A percentile compares a stretch with the other conserved stretches of the same genome.
phyloP scores from a whole-genome alignment of 2,888 invertebrate genomes.

The Antheraea assamensis region DNA sequence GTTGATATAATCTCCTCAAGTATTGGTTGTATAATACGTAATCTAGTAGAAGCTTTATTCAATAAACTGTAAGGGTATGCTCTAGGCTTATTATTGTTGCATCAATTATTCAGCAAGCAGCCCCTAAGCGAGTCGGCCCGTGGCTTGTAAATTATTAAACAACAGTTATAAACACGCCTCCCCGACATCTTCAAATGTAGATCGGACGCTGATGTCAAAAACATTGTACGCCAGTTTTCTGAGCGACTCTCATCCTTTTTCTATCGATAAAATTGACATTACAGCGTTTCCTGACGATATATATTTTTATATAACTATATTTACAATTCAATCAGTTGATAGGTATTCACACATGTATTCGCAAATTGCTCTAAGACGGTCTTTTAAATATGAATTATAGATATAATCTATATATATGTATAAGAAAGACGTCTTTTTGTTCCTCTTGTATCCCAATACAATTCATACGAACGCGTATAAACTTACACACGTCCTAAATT shows the following conservation, averaged over 20 bases:
- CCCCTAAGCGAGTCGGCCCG: slow-evolving; percentile 64
- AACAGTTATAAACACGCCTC: slow-evolving; percentile 73
- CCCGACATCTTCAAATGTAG: slow-evolving; percentile 60
- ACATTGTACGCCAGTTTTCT: slow-evolving; percentile 46
- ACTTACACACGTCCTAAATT: too few species aligned
- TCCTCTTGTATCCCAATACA: too few species aligned
- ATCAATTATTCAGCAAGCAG: slow-evolving; percentile 74
- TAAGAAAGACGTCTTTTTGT: too few species aligned
- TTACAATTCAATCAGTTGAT: neutral
- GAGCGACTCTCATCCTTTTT: slow-evolving; percentile 1
- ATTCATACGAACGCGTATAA: too few species aligned
- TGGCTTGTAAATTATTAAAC: slow-evolving; percentile 78
- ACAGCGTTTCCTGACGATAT: neutral
- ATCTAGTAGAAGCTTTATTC: slow-evolving; percentile 46
- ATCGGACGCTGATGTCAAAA: slow-evolving; percentile 61
- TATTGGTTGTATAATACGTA: slow-evolving; percentile 26
- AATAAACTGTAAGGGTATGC: slow-evolving; percentile 51
- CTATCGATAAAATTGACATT: neutral
- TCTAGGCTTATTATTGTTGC: slow-evolving; percentile 72
- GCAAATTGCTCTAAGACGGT: too few species aligned
- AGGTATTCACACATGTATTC: too few species aligned
- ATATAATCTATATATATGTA: too few species aligned
- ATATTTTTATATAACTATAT: neutral
- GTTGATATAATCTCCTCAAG: slow-evolving; percentile 24
- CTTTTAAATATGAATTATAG: too few species aligned